Conservation (phyloP, 2,113 vertebrate genomes). For the Syrrhaptes paradoxus region DNA sequence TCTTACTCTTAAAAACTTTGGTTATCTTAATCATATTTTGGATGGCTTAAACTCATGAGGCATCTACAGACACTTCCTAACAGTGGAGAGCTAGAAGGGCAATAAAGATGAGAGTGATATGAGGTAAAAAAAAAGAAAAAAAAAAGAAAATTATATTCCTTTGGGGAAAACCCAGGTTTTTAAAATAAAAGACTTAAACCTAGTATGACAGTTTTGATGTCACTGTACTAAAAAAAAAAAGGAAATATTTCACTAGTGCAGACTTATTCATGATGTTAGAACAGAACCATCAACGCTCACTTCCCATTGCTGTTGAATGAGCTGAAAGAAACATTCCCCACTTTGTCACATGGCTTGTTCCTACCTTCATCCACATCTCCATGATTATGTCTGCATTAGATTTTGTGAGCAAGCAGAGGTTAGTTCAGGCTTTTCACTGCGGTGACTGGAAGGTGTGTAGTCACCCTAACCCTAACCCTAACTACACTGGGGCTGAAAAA, state of each 20-base stretch:
- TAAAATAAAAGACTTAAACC: background rate
- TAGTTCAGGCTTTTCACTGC: background rate
- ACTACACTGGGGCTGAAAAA: background rate
- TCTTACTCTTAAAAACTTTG: background rate
- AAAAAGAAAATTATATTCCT: background rate
- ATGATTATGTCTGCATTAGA: background rate
- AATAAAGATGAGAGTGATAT: background rate
- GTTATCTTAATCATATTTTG: background rate
- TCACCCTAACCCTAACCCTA: background rate
- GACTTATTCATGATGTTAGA: background rate
- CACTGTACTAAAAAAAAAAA: background rate
- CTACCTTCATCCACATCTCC: background rate
- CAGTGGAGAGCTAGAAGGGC: background rate
- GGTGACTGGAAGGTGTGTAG: background rate
- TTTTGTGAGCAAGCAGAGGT: background rate
- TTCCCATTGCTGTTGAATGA: background rate
- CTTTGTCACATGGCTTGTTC: background rate
- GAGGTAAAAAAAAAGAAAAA: background rate
- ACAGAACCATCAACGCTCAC: background rate
- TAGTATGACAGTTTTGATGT: background rate
- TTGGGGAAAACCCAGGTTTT: background rate
- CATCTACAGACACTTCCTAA: background rate
- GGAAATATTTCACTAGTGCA: background rate
- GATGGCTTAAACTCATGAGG: background rate
- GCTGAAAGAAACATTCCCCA: background rate